Percentiles rank a stretch among this genome's conserved stretches.
Conservation (phyloP, 2,113 vertebrate species). For the Vanacampus margaritifer region DNA sequence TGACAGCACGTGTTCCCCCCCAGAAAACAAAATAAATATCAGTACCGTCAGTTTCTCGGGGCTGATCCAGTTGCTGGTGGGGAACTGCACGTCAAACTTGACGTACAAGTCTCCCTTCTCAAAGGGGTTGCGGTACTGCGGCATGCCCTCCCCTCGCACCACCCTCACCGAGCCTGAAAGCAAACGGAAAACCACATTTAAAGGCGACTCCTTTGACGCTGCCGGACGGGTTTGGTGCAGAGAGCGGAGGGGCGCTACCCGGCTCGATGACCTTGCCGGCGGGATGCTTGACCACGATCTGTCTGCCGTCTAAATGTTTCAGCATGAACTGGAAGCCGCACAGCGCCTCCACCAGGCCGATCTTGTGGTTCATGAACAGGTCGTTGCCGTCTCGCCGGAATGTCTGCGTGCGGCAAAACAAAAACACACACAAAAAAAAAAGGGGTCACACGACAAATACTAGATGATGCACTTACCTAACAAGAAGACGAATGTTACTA, state of each 20-base stretch:
- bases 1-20: too few relatives aligned
- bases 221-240: not conserved
- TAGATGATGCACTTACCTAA: too few relatives aligned
- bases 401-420: slow-evolving; percentile 33
- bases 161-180: slow-evolving; percentile 71
- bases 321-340: slow-evolving; percentile 97
- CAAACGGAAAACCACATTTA: not conserved
- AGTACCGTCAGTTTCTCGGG: slow-evolving; percentile 92
- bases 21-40: not conserved
- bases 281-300: slow-evolving; percentile 94
- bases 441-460: too few relatives aligned
- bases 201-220: not conserved
- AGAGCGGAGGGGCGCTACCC: slow-evolving; percentile 60
- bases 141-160: slow-evolving; percentile 95
- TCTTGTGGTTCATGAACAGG: slow-evolving; percentile 90
- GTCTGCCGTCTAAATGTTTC: slow-evolving; percentile 90
- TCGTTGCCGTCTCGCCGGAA: slow-evolving; percentile 86
- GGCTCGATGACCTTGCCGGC: slow-evolving; percentile 97
- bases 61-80: slow-evolving; percentile 97
- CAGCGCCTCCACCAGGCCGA: slow-evolving; percentile 94
- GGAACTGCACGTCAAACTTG: slow-evolving; percentile 97
- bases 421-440: not conserved
- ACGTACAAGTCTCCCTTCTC: slow-evolving; percentile 96
- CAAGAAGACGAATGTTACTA: too few relatives aligned
- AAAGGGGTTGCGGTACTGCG: slow-evolving; percentile 97